A percentile compares a stretch with the other conserved stretches of the same genome.
Conservation (phyloP, 2,113 vertebrate species). For the Odontesthes bonariensis region DNA sequence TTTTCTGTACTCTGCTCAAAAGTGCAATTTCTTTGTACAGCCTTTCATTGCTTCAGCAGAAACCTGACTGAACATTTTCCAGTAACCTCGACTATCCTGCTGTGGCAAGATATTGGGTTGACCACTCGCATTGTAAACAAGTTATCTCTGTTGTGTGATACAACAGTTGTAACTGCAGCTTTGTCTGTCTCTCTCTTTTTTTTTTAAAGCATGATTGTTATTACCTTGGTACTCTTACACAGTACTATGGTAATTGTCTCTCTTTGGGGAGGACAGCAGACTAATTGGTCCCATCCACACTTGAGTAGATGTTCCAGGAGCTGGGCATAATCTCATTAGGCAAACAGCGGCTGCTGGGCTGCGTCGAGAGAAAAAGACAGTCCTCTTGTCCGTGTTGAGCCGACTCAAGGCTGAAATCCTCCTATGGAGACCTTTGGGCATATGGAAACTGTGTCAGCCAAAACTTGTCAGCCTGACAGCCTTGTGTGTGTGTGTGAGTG, state of each 20-base stretch:
- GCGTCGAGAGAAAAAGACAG: slow-evolving; percentile 32
- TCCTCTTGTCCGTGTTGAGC: slow-evolving; percentile 45
- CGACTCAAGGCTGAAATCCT: slow-evolving; percentile 48
- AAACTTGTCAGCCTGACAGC: slow-evolving; percentile 36
- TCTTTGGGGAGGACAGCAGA: slow-evolving; percentile 73
- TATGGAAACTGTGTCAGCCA: slow-evolving; percentile 35
- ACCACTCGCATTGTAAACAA: slow-evolving; percentile 60
- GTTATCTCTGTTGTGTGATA: background rate
- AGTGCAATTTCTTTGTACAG: slow-evolving; percentile 29
- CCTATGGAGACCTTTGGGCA: slow-evolving; percentile 36
- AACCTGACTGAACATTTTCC: slow-evolving; percentile 16
- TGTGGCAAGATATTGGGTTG: slow-evolving; percentile 1
- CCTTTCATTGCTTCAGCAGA: slow-evolving; percentile 38
- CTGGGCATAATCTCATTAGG: slow-evolving; percentile 80
- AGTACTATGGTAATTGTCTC: slow-evolving; percentile 66
- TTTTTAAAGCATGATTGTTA: slow-evolving; percentile 49
- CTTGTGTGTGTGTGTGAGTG: background rate
- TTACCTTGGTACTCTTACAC: slow-evolving; percentile 53
- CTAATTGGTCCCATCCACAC: slow-evolving; percentile 82
- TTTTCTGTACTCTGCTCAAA: slow-evolving; percentile 32
- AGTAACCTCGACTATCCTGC: slow-evolving; percentile 48
- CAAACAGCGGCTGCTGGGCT: slow-evolving; percentile 44
- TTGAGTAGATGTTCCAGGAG: slow-evolving; percentile 78
- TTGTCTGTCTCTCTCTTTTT: background rate
- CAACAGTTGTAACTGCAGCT: too few relatives aligned